Percentiles rank a stretch among this genome's conserved stretches.
These are phyloP conservation scores for Epinephelus coioides DNA, from an alignment of 2,797 vertebrate species.

Conservation along the genomic window DNA sequence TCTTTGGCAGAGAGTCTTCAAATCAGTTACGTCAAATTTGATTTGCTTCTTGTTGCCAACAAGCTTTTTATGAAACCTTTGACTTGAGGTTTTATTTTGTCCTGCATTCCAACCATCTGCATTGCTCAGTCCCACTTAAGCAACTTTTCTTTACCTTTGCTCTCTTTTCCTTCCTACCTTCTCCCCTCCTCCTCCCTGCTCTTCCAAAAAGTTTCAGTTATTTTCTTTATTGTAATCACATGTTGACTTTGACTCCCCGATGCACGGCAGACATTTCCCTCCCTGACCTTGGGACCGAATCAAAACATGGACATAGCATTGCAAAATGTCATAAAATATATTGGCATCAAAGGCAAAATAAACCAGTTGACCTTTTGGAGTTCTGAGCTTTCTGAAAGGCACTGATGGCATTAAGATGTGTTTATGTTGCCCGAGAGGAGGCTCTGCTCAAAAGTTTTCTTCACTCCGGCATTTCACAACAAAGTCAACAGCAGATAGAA, in stretches of 20 bases:
- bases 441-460: slow-evolving; percentile 44
- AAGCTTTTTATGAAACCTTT: background rate
- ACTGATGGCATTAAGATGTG: slow-evolving; percentile 50
- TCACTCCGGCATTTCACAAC: slow-evolving; percentile 47
- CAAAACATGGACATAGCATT: slow-evolving; percentile 26
- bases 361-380: slow-evolving; percentile 51
- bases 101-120: accelerated
- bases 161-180: background rate
- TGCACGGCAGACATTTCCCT: slow-evolving; percentile 22
- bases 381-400: slow-evolving; percentile 23
- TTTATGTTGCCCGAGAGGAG: slow-evolving; percentile 52
- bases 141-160: background rate
- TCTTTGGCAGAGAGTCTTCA: no score
- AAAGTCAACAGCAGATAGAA: slow-evolving; percentile 67
- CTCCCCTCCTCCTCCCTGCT: background rate
- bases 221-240: slow-evolving; percentile 10
- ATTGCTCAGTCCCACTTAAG: background rate
- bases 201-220: background rate
- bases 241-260: slow-evolving; percentile 34
- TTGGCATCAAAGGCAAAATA: slow-evolving; percentile 40
- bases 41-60: background rate
- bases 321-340: slow-evolving; percentile 44
- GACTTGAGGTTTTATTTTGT: background rate
- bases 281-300: slow-evolving; percentile 13
- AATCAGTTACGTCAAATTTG: background rate